Evolutionary conservation across 1,140 invertebrate species (phyloP).

Genomic region (Drosophila prosaltans): DNA sequence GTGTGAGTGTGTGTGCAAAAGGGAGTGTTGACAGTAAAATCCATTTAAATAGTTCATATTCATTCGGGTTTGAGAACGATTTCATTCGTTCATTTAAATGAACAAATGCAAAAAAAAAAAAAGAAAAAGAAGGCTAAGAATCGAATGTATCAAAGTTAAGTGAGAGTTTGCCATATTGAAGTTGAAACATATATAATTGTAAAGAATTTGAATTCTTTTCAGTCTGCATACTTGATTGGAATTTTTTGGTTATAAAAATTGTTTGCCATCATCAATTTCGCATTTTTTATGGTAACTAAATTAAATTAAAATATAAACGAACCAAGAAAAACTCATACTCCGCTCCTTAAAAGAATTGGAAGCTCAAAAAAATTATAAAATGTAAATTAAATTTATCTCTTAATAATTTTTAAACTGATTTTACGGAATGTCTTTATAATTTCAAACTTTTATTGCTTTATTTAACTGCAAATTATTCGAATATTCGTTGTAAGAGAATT

Average conservation of each 20-base stretch:
- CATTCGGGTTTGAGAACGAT: background rate
- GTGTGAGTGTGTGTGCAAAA: background rate
- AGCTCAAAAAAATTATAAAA: no score
- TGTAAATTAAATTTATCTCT: no score
- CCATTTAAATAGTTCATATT: conserved; percentile 3
- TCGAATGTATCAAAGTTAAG: background rate
- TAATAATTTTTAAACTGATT: no score
- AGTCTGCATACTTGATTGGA: background rate
- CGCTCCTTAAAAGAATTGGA: no score
- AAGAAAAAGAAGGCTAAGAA: background rate
- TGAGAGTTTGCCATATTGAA: background rate
- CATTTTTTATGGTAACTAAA: no score
- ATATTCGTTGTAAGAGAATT: no score
- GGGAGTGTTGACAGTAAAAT: conserved; percentile 2
- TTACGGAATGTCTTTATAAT: no score
- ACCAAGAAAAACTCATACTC: no score
- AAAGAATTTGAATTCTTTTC: background rate
- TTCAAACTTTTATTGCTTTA: no score
- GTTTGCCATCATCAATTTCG: no score
- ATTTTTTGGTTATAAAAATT: background rate
- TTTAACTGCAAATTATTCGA: no score
- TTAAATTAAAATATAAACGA: no score
- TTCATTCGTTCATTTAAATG: conserved; percentile 9
- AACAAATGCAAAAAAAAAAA: background rate
- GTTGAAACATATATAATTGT: background rate